Conservation (phyloP, 2,797 vertebrate species). For the Gymnodraco acuticeps region DNA sequence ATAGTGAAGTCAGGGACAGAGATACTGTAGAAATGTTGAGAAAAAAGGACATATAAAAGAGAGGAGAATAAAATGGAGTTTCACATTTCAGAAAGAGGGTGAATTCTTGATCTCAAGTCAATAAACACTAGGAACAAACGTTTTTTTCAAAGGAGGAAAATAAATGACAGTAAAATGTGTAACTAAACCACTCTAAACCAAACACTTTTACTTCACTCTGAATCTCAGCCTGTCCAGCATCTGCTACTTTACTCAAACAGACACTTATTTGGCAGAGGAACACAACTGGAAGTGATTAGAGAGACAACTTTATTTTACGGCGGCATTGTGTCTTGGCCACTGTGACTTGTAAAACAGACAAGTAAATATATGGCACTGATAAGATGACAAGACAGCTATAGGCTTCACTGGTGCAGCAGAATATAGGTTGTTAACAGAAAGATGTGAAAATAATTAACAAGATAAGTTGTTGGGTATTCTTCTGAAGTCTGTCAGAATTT, state of each 20-base stretch:
- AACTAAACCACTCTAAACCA: no score
- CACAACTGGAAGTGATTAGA: conserved; percentile 36
- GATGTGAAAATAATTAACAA: conserved; percentile 26
- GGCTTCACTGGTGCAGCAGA: conserved; percentile 7
- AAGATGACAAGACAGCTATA: conserved; percentile 30
- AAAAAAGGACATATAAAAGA: conserved; percentile 61
- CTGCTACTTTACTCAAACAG: conserved; percentile 14
- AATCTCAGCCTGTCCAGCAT: conserved; percentile 3
- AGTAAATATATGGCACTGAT: conserved; percentile 39
- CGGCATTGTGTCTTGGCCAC: conserved; percentile 30
- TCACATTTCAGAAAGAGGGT: conserved; percentile 52
- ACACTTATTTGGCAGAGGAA: conserved; percentile 13
- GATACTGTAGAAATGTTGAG: conserved; percentile 51
- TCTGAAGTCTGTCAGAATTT: conserved; percentile 10
- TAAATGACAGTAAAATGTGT: not conserved
- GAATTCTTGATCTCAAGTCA: conserved; percentile 35
- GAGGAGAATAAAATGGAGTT: conserved; percentile 30
- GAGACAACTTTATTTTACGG: conserved; percentile 32
- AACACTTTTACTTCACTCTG: not conserved
- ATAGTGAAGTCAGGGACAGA: conserved; percentile 40
- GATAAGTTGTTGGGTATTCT: not conserved
- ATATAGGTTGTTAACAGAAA: conserved; percentile 11
- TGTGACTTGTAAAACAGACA: conserved; percentile 51
- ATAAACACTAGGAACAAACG: not conserved
- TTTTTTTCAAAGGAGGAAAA: conserved; percentile 4